Evolutionary conservation across 2,797 vertebrate genomes (phyloP), one percentile per base, ranked within the genome.

Genomic region (Emydoidea blandingii): DNA sequence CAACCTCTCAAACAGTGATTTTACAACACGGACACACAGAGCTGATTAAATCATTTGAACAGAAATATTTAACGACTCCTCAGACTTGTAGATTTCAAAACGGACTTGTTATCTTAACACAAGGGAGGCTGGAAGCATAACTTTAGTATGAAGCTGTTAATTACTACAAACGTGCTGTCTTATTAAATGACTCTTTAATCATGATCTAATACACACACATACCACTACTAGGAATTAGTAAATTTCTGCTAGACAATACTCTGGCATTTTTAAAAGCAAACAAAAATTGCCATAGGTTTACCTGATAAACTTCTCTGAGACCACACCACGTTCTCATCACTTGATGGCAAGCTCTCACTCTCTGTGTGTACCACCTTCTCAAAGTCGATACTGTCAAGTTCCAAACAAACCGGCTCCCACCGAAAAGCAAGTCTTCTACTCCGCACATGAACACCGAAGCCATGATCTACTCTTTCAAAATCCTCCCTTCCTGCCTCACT

Each of bases 271-370:
- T 18, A 11, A 19, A 34, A 34, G 16, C 76, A 23, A 15, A 23
- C 19, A 14, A 54, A 74, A 83, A 50, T 12, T 34, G 29, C 87
- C 27, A 23, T 25, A 27, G 2, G 1, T 98, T 98, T 99, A 99
- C 99, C 99, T 99, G 99, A 98, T 99, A 99, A 97, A 99, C 98
- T 29, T 99, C 99, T 80, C 98, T 98, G 92, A 99, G 98, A 93
- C 98, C 98, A 79, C 99, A 99, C 99, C 99, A 99, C 0, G 98
- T 98, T 94, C 99, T 98, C 92, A 99, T 98, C 85, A 99, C 97
- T 97, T 98, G 99, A 83, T 99, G 98, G 94, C 99, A 99, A 10
- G 99, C 99, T 95, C 99, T 97, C 95, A 99, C 96, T 93, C 99
- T 98, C 44, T 98, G 98, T 1, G 98, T 97, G 96, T 98, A 99